Evolutionary conservation across 64 coral and sea anemone genomes (phyloP).

Genomic region (Montipora cactus): DNA sequence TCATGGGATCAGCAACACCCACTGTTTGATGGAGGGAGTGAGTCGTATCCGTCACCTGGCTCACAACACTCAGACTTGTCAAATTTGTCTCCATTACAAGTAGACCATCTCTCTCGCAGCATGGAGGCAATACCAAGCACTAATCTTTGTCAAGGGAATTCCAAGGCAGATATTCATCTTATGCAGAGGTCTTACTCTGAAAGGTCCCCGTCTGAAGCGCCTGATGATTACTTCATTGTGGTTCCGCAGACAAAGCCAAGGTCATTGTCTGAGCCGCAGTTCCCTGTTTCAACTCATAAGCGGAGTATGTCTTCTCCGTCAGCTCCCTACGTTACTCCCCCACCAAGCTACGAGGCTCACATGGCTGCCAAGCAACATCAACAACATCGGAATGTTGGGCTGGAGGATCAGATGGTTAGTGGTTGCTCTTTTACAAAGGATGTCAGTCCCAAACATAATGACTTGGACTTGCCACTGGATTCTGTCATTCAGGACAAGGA

Average conservation of each 20-base stretch:
- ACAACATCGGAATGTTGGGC: background rate
- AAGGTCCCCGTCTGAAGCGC: constrained; percentile 51
- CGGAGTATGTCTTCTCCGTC: constrained; percentile 50
- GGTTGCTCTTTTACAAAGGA: background rate
- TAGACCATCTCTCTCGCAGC: constrained; percentile 56
- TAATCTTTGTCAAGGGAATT: constrained; percentile 30
- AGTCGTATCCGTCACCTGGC: constrained; percentile 42
- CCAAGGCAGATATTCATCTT: constrained; percentile 55
- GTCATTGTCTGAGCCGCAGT: constrained; percentile 69
- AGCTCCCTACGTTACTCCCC: constrained; percentile 13
- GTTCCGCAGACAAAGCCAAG: constrained; percentile 73
- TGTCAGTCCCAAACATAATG: constrained; percentile 43
- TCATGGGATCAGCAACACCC: constrained; percentile 72
- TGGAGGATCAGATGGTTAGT: constrained; percentile 1
- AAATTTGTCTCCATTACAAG: constrained; percentile 60
- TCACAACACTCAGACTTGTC: constrained; percentile 67
- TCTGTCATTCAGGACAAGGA: constrained; percentile 62
- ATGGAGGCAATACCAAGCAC: constrained; percentile 12
- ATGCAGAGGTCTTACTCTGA: constrained; percentile 91
- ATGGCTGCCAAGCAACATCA: constrained; percentile 54
- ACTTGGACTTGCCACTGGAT: constrained; percentile 55
- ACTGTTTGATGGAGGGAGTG: constrained; percentile 73
- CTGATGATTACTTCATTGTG: constrained; percentile 60
- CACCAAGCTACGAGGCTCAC: constrained; percentile 72
- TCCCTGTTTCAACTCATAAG: constrained; percentile 55